phyloP scores from a whole-genome alignment of 2,888 invertebrate genomes.

The Helleia helle region DNA sequence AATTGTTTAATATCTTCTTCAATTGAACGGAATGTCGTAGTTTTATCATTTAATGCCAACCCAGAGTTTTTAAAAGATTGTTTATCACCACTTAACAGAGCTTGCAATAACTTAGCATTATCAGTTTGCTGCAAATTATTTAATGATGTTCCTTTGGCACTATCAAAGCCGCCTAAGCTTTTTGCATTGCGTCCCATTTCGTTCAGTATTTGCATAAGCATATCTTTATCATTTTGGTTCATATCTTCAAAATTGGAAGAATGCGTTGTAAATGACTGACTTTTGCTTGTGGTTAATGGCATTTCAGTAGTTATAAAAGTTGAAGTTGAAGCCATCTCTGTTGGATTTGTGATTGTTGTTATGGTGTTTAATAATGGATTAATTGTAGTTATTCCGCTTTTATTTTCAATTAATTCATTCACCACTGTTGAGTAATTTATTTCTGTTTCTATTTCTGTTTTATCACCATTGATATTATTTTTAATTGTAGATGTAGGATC shows the following conservation, averaged over 20 bases:
- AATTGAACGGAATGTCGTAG: conserved; percentile 48
- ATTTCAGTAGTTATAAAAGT: conserved; percentile 16
- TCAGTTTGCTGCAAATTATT: conserved; percentile 26
- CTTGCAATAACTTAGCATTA: conserved; percentile 44
- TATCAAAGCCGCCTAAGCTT: conserved; percentile 39
- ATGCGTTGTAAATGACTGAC: conserved; percentile 18
- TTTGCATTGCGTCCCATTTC: conserved; percentile 54
- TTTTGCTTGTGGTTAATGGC: conserved; percentile 23
- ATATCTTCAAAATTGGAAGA: conserved; percentile 13
- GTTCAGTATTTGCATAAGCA: conserved; percentile 11
- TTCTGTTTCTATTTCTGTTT: conserved; percentile 1
- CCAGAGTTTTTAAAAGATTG: background rate
- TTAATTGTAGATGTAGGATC: conserved; percentile 21
- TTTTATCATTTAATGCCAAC: conserved; percentile 20
- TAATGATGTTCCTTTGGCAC: conserved; percentile 23
- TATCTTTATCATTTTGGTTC: background rate
- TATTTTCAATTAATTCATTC: background rate
- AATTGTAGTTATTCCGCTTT: background rate
- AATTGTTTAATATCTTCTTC: conserved; percentile 62
- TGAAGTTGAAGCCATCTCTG: conserved; percentile 20
- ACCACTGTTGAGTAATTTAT: background rate
- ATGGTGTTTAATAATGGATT: conserved; percentile 4
- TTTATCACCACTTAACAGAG: conserved; percentile 23
- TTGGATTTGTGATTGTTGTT: conserved; percentile 20
- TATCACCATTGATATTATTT: background rate